Evolutionary conservation across 2,888 invertebrate genomes (phyloP).

Genomic region (Gymnoscelis rufifasciata): DNA sequence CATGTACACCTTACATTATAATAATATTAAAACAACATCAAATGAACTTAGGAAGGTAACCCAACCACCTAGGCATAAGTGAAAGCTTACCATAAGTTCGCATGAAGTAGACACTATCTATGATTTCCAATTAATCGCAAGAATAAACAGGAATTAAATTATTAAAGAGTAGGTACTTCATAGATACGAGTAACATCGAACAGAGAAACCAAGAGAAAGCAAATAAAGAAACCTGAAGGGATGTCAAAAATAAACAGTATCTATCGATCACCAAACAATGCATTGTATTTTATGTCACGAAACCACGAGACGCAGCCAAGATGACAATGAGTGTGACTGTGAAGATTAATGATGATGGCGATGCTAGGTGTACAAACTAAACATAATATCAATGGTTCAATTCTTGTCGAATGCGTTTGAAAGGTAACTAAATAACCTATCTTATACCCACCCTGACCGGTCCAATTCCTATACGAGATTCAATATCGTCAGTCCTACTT

Average conservation of each 20-base stretch:
- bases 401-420: too few species aligned
- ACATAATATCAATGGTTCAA: too few species aligned
- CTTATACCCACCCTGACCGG: conserved; percentile 1
- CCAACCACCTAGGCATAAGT: too few species aligned
- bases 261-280: conserved; percentile 32
- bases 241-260: conserved; percentile 11
- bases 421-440: neutral
- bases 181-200: too few species aligned
- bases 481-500: conserved; percentile 14
- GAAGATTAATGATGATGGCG: conserved; percentile 16
- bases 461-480: conserved; percentile 14
- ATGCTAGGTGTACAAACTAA: too few species aligned
- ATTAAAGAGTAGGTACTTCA: too few species aligned
- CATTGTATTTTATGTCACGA: conserved; percentile 31
- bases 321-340: conserved; percentile 25
- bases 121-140: neutral
- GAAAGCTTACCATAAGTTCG: too few species aligned
- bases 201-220: too few species aligned
- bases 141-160: too few species aligned
- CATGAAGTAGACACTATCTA: neutral
- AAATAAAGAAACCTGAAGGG: neutral
- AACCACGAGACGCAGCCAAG: conserved; percentile 31
- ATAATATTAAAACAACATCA: neutral
- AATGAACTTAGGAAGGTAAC: neutral
- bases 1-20: neutral